phyloP scores from a whole-genome alignment of 2,797 vertebrate species.

The Staurois parvus region DNA sequence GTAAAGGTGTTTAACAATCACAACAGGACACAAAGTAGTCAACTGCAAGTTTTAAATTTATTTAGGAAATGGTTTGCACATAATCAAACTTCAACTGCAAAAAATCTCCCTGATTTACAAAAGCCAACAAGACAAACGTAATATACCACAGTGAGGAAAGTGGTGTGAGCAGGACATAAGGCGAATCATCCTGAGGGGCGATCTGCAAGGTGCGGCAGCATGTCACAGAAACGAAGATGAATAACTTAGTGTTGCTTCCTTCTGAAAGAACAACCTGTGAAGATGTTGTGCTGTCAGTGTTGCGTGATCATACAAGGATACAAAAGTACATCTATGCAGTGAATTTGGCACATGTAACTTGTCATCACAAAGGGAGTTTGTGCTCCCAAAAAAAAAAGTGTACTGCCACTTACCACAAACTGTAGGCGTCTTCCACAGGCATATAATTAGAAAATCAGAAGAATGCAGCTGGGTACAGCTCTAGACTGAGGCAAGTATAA shows the following conservation, averaged over 20 bases:
- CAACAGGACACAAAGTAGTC: neutral
- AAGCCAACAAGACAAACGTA: slow-evolving; percentile 17
- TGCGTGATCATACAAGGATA: neutral
- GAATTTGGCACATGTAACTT: too few relatives aligned
- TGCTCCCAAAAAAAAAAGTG: too few relatives aligned
- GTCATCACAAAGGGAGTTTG: too few relatives aligned
- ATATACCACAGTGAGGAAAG: slow-evolving; percentile 55
- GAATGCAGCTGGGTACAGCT: too few relatives aligned
- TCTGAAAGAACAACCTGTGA: slow-evolving; percentile 89
- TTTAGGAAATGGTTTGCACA: slow-evolving; percentile 61
- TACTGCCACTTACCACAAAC: too few relatives aligned
- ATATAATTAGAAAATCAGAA: too few relatives aligned
- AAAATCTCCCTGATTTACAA: slow-evolving; percentile 68
- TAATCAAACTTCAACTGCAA: slow-evolving; percentile 74
- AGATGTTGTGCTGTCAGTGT: slow-evolving; percentile 30
- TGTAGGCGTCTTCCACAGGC: too few relatives aligned
- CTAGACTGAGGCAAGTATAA: too few relatives aligned
- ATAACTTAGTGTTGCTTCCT: slow-evolving; percentile 85
- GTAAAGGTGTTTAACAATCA: neutral
- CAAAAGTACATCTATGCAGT: neutral
- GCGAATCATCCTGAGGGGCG: slow-evolving; percentile 69
- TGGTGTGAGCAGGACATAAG: slow-evolving; percentile 69
- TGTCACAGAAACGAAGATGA: slow-evolving; percentile 51
- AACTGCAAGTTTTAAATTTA: slow-evolving; percentile 36
- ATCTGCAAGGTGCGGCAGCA: slow-evolving; percentile 51